Base-by-base conservation (phyloP, 2,888 invertebrate genomes). In the Lasioglossum villosulum region DNA sequence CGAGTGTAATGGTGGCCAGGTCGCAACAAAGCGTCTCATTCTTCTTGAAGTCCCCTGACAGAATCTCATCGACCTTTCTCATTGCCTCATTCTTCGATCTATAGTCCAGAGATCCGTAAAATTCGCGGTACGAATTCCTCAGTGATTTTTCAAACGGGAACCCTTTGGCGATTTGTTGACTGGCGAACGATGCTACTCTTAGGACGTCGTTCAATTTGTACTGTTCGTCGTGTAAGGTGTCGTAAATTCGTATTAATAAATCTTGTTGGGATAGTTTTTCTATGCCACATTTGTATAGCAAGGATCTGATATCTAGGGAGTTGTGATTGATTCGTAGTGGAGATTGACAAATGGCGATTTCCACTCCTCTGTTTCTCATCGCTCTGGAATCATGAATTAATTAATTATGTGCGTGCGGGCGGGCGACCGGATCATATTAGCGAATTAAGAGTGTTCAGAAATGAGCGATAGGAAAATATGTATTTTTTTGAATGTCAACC, bases 351-450 rank as follows among this genome's bases (percentile, higher is more conserved):
- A 98, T 93, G 93, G 95, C 98, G 91, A 99, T 97, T 96, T 99
- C 99, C 0, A 99, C 97, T 4, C 99, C 99, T 92, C 99, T 96
- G 95, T 99, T 99, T 84, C 99, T 96, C 99, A 99, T 99, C 0
- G 99, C 99, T 91, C 98, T 97, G 93, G 79, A 89, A 78, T 16
- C 42, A 23, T 16, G 1, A 16, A 16, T 63, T 16, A 30, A n/a
- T n/a, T n/a, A n/a, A 52, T 23, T 23, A 5, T 4, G n/a, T n/a
- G n/a, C n/a, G n/a, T n/a, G n/a, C n/a, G n/a, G n/a, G n/a, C n/a
- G n/a, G n/a, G n/a, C n/a, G n/a, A n/a, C n/a, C n/a, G n/a, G n/a
- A n/a, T n/a, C n/a, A n/a, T n/a, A n/a, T n/a, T n/a, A n/a, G n/a
- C n/a, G n/a, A n/a, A n/a, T n/a, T n/a, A n/a, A n/a, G n/a, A n/a